A percentile compares a stretch with the other conserved stretches of the same genome.
phyloP scores from a whole-genome alignment of 2,113 vertebrate genomes.

The Rhagologus leucostigma region DNA sequence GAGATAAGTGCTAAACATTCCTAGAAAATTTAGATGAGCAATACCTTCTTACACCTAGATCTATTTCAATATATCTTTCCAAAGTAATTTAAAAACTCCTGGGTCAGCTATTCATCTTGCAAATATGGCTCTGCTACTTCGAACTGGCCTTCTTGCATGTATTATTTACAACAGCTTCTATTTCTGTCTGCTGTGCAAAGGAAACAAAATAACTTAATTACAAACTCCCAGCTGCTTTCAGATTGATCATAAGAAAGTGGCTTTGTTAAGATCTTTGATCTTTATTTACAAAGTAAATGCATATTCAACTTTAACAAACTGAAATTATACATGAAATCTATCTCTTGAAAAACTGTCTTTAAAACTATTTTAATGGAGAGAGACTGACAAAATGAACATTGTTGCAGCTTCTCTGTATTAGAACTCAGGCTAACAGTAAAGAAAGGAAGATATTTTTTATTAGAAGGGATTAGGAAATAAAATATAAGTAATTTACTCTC shows the following conservation, averaged over 20 bases:
- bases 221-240: neutral
- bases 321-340: neutral
- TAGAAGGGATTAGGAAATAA: neutral
- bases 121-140: neutral
- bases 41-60: neutral
- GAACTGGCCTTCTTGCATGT: neutral
- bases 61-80: neutral
- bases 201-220: constrained; percentile 2
- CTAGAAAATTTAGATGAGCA: neutral
- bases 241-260: neutral
- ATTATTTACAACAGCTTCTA: neutral
- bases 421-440: neutral
- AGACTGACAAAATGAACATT: neutral
- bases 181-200: neutral
- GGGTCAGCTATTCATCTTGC: neutral
- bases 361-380: neutral
- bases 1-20: neutral
- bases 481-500: neutral
- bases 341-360: neutral
- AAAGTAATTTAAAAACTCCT: neutral
- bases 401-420: neutral
- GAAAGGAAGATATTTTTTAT: neutral
- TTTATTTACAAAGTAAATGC: constrained; percentile 12
- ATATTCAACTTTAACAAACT: neutral
- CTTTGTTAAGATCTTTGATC: neutral